Evolutionary conservation across 2,888 invertebrate genomes (phyloP), one percentile per base, ranked within the genome.

Genomic region (Rhaphigaster nebulosa): DNA sequence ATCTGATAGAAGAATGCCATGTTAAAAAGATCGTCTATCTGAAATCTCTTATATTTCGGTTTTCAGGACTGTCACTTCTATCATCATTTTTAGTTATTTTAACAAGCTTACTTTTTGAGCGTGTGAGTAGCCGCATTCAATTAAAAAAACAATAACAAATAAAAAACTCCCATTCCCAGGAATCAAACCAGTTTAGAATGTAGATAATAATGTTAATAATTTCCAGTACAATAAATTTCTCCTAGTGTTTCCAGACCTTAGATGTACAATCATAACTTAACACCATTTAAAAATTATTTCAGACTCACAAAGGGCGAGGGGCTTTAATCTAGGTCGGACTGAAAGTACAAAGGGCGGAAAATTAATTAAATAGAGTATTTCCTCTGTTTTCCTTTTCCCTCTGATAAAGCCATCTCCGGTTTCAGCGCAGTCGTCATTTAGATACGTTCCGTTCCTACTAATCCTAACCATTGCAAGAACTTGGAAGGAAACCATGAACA

Each of bases 291-390:
- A 76, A 76, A 76, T 38, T 38, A 20, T 76, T 76, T 76, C 70
- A 34, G 38, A 20, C 70, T 0, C 34, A 76, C 34, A 76, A 76
- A 76, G 70, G 70, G 38, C 20, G 1, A 8, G n/a, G 20, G 41
- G 45, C 45, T 84, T 84, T 84, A 84, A 84, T 84, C 84, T 45
- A 50, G 84, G 45, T 41, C 84, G n/a, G 45, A n/a, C 38, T n/a
- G 80, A 41, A 38, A n/a, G 38, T 45, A 50, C 41, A 84, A 84
- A 84, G 45, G 84, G n/a, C 84, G 45, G 84, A 38, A 50, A 84
- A 84, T 84, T 84, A 84, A 84, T 84, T 84, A 84, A 84, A 50
- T 45, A 50, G 15, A 45, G 84, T 13, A 50, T 84, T 45, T 84
- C 84, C 45, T 80, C 29, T n/a, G 45, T 2, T 84, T 84, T 45